phyloP scores from a whole-genome alignment of 2,113 vertebrate genomes.

The Triplophysa siluroides region DNA sequence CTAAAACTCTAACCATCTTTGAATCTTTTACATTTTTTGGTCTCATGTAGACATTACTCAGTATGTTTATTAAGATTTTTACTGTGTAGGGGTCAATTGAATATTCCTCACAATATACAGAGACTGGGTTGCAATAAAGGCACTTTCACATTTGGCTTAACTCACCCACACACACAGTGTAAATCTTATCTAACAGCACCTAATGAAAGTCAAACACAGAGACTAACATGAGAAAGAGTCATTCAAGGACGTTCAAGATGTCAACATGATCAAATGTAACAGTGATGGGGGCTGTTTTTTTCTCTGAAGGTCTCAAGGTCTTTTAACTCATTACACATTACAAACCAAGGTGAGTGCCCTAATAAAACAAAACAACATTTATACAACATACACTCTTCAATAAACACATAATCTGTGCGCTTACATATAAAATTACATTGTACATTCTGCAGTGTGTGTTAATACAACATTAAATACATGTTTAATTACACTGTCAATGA shows the following conservation, averaged over 20 bases:
- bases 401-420: background rate
- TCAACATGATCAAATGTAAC: constrained; percentile 26
- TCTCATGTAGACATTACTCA: no score
- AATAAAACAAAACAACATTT: background rate
- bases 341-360: background rate
- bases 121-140: no score
- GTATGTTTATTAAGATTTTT: no score
- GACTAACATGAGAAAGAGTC: constrained; percentile 40
- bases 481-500: background rate
- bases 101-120: no score
- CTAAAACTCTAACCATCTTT: no score
- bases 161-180: background rate
- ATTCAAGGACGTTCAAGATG: constrained; percentile 44
- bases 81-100: no score
- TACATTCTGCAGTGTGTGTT: background rate
- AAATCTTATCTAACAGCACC: constrained; percentile 16
- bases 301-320: constrained; percentile 18
- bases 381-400: background rate
- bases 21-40: no score
- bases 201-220: constrained; percentile 43
- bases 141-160: no score
- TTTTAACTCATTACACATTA: background rate
- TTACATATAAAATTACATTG: background rate
- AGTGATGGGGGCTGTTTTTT: constrained; percentile 4
- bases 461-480: background rate